These are phyloP conservation scores for Conger conger DNA, from an alignment of 2,113 vertebrate genomes.

Conservation along the genomic window DNA sequence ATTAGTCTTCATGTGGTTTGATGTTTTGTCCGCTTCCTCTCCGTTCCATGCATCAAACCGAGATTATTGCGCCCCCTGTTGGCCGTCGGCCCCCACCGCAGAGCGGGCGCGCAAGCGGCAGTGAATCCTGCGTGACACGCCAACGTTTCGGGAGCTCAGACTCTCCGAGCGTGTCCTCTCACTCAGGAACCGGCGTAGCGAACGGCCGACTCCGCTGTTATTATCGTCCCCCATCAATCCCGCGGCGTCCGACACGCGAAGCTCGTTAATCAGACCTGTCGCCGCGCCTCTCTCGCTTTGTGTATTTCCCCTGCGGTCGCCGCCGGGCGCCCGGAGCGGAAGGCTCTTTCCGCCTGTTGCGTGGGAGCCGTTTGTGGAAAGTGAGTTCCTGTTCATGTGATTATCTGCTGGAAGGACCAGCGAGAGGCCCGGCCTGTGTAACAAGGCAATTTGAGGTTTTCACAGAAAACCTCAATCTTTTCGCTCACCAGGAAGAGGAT, in stretches of 20 bases:
- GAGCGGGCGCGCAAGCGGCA: not conserved
- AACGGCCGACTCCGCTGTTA: not conserved
- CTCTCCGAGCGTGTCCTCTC: not conserved
- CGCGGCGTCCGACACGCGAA: no score
- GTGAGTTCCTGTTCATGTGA: not conserved
- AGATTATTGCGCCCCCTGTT: not conserved
- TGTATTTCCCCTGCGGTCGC: not conserved
- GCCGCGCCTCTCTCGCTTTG: not conserved
- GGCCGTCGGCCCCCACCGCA: not conserved
- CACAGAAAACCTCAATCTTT: conserved; percentile 16
- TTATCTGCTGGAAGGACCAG: conserved; percentile 19
- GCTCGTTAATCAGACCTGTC: not conserved
- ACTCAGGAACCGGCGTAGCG: not conserved
- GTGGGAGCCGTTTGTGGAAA: conserved; percentile 18
- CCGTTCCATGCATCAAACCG: no score
- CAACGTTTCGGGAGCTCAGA: not conserved
- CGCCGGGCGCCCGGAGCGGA: conserved; percentile 23
- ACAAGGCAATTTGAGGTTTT: conserved; percentile 40
- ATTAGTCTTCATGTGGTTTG: no score
- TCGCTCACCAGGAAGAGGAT: not conserved
- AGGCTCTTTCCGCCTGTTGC: conserved; percentile 17
- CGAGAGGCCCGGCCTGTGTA: conserved; percentile 31
- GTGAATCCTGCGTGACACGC: not conserved
- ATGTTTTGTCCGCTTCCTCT: no score
- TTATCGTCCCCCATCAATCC: not conserved